Base-by-base conservation (phyloP, 2,113 vertebrate genomes). In the Halcyon senegalensis region DNA sequence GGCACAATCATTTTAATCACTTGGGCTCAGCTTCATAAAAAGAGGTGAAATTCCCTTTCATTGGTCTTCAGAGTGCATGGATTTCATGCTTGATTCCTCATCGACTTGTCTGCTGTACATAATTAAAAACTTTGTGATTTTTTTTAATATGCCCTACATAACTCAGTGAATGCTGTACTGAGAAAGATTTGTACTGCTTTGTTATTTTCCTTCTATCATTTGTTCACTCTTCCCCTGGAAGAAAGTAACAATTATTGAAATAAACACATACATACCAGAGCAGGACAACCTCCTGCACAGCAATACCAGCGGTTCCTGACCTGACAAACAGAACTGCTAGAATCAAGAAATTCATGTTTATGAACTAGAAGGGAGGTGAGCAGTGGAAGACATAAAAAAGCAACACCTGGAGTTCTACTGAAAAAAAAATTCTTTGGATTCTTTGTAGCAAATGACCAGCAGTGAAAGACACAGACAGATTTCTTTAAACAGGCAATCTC, bases 1-100 rank as follows among this genome's bases (percentile, higher is more conserved):
- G 88, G 58, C 48, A 77, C 51, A 81, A 83, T 91, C 17, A 35
- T 92, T 96, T 97, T 96, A 92, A 96, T 97, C 94, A 88, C 85
- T 89, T 89, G 93, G 92, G 75, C 84, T 94, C 66, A 76, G 89
- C 86, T 95, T 96, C 59, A 93, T 92, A 92, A 96, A 93, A 91
- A 87, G 88, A 95, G 81, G 90, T 95, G 92, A 96, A 95, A 91
- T 92, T 96, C 60, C 77, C 90, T 94, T 94, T 96, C 89, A 95
- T 66, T 91, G 90, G 93, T 93, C 86, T 93, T 96, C 73, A 37
- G 94, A 89, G 88, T 84, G 30, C 78, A 60, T 64, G 93, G 56
- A 96, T 97, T 95, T 97, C 82, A 94, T 81, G 94, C 87, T 72
- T 76, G 88, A 88, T 87, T 95, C 72, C 77, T 96, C 81, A 73